Base-by-base conservation (phyloP, 2,888 invertebrate species). In the Mallateleia sp. region DNA sequence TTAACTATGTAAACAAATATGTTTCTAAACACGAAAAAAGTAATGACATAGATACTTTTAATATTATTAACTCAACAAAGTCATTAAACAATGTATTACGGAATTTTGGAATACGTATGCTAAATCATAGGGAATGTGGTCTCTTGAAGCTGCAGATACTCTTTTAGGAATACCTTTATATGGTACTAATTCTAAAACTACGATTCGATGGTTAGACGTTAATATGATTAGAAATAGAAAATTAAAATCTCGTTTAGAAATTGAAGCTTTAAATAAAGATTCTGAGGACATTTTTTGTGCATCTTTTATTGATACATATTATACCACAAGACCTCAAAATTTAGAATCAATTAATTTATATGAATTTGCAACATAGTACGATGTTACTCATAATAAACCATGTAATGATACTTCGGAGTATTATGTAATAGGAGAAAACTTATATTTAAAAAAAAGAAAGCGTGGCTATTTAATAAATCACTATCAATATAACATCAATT, bases 161-260 rank as follows among this genome's bases (percentile, higher is more conserved):
- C 79, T 88, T 15, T 45, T 89, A 15, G 86, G 86, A 11, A 89
- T 91, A 45, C 85, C 92, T 7, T 89, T 93, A 47, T 91, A 89
- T 78, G 93, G 92, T 47, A 93, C 93, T 14, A 92, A 93, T 88
- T 78, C 90, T 5, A n/a, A 83, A 6, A 93, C 93, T 28, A 93
- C 91, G 47, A 92, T 93, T 66, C 45, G 45, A 18, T 45, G 45
- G 45, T 45, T 45, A n/a, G 45, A 45, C n/a, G 45, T 45, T 18
- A 45, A 45, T n/a, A 45, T 45, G n/a, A 7, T 52, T 22, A 54
- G 85, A 69, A 78, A 24, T 85, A 28, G 88, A 4, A 52, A 52
- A 24, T 52, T 52, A 11, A 52, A 85, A 67, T 1, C 80, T 7
- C 28, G 28, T 24, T 47, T 47, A 58, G 74, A 85, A 32, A 66